These are phyloP conservation scores for Bombus turneri DNA, from an alignment of 1,140 invertebrate genomes.

Conservation along the genomic window DNA sequence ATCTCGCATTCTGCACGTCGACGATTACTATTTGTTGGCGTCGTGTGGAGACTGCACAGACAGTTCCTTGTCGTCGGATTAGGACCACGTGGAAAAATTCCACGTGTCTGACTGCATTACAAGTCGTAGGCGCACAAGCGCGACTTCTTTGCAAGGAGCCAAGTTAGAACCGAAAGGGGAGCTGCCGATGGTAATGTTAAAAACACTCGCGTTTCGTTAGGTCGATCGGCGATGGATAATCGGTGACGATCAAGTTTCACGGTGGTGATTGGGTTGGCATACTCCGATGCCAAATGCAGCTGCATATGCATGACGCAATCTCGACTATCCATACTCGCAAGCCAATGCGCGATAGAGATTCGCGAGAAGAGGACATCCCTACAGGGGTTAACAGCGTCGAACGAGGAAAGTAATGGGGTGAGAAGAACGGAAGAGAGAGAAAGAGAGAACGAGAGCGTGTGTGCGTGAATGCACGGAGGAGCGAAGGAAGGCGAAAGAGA, in stretches of 20 bases:
- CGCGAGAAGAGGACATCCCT: slow-evolving; percentile 23
- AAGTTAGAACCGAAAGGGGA: background rate
- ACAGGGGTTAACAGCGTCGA: background rate
- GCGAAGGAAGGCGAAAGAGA: background rate
- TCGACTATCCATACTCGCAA: slow-evolving; percentile 74
- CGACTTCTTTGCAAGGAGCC: background rate
- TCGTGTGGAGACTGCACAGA: too few relatives aligned
- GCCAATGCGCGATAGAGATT: slow-evolving; percentile 28
- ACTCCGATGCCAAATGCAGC: slow-evolving; percentile 77
- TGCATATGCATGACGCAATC: slow-evolving; percentile 82
- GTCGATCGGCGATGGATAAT: slow-evolving; percentile 77
- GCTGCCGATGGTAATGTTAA: slow-evolving; percentile 39
- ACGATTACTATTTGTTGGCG: too few relatives aligned
- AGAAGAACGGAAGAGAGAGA: background rate
- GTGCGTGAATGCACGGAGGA: background rate
- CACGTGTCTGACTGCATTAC: too few relatives aligned
- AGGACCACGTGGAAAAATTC: too few relatives aligned
- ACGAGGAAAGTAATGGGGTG: slow-evolving; percentile 3
- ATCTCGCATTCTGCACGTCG: background rate
- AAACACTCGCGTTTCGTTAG: slow-evolving; percentile 78
- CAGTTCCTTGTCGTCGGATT: too few relatives aligned
- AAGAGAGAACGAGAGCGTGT: too few relatives aligned
- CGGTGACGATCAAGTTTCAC: slow-evolving; percentile 81
- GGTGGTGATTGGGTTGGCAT: slow-evolving; percentile 73
- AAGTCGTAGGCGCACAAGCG: too few relatives aligned